Base-by-base conservation (phyloP, 2,797 vertebrate genomes). In the Spizella passerina region DNA sequence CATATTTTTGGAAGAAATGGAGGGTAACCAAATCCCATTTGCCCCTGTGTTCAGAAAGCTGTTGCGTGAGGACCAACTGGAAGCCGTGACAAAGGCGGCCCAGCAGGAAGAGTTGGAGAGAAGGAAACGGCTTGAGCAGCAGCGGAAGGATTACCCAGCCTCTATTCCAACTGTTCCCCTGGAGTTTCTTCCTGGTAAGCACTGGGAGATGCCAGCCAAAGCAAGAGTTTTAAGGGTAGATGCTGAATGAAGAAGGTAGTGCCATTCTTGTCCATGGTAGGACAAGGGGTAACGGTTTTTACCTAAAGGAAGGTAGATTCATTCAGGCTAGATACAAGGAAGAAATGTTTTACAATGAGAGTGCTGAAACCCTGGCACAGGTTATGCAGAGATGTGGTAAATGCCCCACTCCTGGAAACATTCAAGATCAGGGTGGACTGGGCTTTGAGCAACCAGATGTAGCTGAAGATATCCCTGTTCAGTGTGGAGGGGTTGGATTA, bases 81-180 rank as follows among this genome's bases (percentile, higher is more conserved):
- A 99, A 96, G 98, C 99, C 4, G 99, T 99, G 90, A 99, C 99
- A 94, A 99, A 99, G 98, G 98, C 99, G 73, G 99, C 99, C 76
- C 99, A 99, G 90, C 99, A 99, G 96, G 99, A 99, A 97, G 99
- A 99, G 97, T 77, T 99, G 96, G 99, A 99, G 96, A 99, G 99
- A 93, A 98, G 98, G 75, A 99, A 99, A 91, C 98, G 99, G 60
- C 98, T 99, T 80, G 99, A 99, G 94, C 99, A 99, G 98, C 99
- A 99, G 97, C 98, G 99, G 92, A 99, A 99, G 91, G 99, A 99
- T 94, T 99, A 99, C 61, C 98, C 98, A 41, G 98, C 98, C 60
- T 97, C 98, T 53, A 96, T 98, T 56, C 98, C 98, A 30, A 91
- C 97, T 0, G 98, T 98, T 47, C 98, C 98, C 41, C 90, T 98